Evolutionary conservation across 2,113 vertebrate genomes (phyloP).

Genomic region (Phyllopteryx taeniolatus): DNA sequence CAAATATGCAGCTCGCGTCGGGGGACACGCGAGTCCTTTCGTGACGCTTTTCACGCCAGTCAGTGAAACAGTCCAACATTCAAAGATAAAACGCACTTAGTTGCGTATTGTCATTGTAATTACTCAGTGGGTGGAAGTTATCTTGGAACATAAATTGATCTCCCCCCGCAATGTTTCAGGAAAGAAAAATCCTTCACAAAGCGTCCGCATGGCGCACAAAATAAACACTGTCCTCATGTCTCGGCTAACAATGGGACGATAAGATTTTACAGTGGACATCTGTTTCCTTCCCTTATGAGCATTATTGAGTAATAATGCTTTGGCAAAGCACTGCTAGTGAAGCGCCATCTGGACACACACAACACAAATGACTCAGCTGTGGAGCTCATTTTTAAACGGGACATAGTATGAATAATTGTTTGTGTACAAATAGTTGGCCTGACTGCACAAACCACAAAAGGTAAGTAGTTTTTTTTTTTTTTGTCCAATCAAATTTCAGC

Average conservation of each 20-base stretch:
- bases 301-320: slow-evolving; percentile 30
- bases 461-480: no score
- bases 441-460: neutral
- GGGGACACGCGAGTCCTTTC: slow-evolving; percentile 4
- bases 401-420: neutral
- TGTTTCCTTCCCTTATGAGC: slow-evolving; percentile 41
- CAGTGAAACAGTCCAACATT: no score
- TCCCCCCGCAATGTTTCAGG: neutral
- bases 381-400: neutral
- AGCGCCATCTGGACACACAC: slow-evolving; percentile 36
- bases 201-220: neutral
- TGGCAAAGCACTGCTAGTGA: slow-evolving; percentile 21
- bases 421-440: neutral
- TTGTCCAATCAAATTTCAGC: no score
- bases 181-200: neutral
- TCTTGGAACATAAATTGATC: neutral
- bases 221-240: no score
- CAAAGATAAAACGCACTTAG: neutral
- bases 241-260: slow-evolving; percentile 21
- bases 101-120: neutral
- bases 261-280: slow-evolving; percentile 32
- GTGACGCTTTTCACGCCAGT: neutral
- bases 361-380: slow-evolving; percentile 1
- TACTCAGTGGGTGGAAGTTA: neutral
- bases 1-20: slow-evolving; percentile 23